phyloP scores from a whole-genome alignment of 2,113 vertebrate genomes.

The Azemiops feae region DNA sequence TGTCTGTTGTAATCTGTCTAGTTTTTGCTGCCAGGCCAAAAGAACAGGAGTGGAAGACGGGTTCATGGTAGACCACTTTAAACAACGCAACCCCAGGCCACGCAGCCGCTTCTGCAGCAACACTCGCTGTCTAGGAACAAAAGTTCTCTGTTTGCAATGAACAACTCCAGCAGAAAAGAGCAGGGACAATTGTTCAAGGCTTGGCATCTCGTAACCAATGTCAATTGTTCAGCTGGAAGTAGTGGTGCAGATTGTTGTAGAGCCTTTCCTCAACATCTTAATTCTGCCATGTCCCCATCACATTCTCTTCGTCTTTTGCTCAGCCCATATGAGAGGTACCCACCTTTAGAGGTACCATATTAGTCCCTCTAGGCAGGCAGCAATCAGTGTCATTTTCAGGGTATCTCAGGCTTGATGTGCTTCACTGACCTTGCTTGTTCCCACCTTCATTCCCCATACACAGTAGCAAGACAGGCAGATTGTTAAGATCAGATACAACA shows the following conservation, averaged over 20 bases:
- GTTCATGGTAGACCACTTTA: neutral
- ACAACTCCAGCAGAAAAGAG: neutral
- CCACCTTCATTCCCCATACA: neutral
- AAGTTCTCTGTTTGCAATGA: neutral
- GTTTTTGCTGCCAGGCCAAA: neutral
- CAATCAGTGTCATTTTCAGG: neutral
- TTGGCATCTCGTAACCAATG: neutral
- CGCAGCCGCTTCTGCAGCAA: neutral
- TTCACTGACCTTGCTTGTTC: neutral
- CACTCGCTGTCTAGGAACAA: neutral
- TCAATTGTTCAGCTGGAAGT: neutral
- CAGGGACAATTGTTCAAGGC: neutral
- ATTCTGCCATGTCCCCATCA: neutral
- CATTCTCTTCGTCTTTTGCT: neutral
- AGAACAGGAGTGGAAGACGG: neutral
- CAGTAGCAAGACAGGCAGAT: neutral
- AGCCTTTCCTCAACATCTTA: neutral
- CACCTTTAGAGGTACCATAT: neutral
- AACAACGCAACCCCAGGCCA: neutral
- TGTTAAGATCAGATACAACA: neutral
- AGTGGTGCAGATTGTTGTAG: neutral
- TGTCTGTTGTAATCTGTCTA: neutral
- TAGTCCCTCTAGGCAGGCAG: neutral
- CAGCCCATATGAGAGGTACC: neutral
- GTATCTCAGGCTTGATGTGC: neutral